Percentiles rank a stretch among this genome's conserved stretches.
These are phyloP conservation scores for Typhlichthys subterraneus DNA, from an alignment of 2,797 vertebrate genomes.

Conservation along the genomic window DNA sequence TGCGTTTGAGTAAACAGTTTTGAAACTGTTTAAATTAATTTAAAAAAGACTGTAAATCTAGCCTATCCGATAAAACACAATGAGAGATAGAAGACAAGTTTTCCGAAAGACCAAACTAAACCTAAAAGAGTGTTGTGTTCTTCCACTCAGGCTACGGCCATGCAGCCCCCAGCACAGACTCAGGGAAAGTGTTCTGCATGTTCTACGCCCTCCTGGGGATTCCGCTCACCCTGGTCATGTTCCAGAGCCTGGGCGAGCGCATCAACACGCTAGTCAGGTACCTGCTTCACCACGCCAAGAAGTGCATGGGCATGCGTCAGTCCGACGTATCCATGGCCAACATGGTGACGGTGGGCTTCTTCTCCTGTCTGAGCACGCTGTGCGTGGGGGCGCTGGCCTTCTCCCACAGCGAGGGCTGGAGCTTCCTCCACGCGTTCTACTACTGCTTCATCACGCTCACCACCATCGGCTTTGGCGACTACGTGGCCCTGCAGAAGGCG, in stretches of 20 bases:
- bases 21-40: not conserved
- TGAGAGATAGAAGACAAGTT: not conserved
- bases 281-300: constrained; percentile 92
- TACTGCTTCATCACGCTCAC: constrained; percentile 99
- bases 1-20: constrained; percentile 1
- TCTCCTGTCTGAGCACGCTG: constrained; percentile 92
- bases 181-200: constrained; percentile 98
- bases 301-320: constrained; percentile 87
- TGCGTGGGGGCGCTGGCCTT: constrained; percentile 91
- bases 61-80: not conserved
- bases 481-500: constrained; percentile 95
- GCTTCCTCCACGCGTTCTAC: constrained; percentile 97
- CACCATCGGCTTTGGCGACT: constrained; percentile 98
- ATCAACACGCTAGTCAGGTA: constrained; percentile 94
- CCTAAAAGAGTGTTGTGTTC: not conserved
- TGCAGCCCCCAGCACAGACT: constrained; percentile 93
- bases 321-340: constrained; percentile 96
- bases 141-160: constrained; percentile 89
- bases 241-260: constrained; percentile 96
- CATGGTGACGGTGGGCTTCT: constrained; percentile 97
- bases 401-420: constrained; percentile 94
- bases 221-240: constrained; percentile 96
- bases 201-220: constrained; percentile 96
- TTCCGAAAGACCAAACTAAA: too few relatives aligned
- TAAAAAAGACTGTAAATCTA: not conserved